Evolutionary conservation across 2,888 invertebrate species (phyloP).

Genomic region (Tetragonisca angustula): DNA sequence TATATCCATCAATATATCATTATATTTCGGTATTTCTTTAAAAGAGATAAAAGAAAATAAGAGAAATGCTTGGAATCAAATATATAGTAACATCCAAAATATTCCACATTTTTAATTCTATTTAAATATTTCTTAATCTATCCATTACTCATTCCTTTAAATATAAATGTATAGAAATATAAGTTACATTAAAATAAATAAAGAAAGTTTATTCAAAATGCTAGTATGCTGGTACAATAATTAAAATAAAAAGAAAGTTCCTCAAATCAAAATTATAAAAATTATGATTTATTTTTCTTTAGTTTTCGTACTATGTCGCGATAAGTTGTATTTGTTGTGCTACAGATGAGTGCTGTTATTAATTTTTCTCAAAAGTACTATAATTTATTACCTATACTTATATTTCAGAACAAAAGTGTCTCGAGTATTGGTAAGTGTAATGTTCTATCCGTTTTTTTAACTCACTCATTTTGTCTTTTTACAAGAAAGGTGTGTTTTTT

Average conservation of each 20-base stretch:
- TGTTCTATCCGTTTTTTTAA: conserved; percentile 64
- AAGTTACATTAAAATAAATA: conserved; percentile 18
- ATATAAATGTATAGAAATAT: conserved; percentile 11
- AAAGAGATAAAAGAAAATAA: conserved; percentile 6
- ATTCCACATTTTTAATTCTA: conserved; percentile 17
- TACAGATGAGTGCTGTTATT: conserved; percentile 78
- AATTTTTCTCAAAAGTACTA: conserved; percentile 73
- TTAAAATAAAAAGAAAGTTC: conserved; percentile 28
- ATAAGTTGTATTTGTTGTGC: conserved; percentile 71
- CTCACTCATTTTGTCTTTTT: conserved; percentile 63
- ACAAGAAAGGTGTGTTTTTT: conserved; percentile 68
- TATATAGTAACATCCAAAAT: conserved; percentile 29
- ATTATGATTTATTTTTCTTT: conserved; percentile 32
- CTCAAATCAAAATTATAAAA: conserved; percentile 8
- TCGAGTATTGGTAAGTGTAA: conserved; percentile 77
- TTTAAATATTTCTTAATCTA: conserved; percentile 23
- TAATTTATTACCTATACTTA: conserved; percentile 77
- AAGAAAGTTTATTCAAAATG: conserved; percentile 73
- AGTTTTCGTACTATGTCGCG: conserved; percentile 45
- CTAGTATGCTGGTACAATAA: conserved; percentile 75
- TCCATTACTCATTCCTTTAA: conserved; percentile 14
- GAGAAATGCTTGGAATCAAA: not conserved
- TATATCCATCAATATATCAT: conserved; percentile 16
- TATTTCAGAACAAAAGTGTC: conserved; percentile 81
- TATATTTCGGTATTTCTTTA: not conserved